Evolutionary conservation across 1,140 invertebrate genomes (phyloP), one percentile per base, ranked within the genome.

Genomic region (Ctenoplectra terminalis): DNA sequence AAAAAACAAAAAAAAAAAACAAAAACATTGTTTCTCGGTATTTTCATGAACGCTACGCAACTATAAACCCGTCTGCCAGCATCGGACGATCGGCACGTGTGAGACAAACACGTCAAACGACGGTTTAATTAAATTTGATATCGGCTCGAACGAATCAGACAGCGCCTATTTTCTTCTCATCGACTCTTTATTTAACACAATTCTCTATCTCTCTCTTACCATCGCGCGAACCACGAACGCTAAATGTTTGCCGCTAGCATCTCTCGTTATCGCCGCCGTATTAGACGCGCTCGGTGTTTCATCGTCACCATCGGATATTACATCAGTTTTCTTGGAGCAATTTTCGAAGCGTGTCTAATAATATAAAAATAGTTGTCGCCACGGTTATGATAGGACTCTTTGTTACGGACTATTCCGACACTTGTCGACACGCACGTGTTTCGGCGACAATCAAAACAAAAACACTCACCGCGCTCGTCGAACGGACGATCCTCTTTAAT

Each of bases 361-460:
- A 31, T 40, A 23, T 23, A n/a, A 26, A 37, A 72, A 43, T 26
- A 20, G 11, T 4, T 23, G 29, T 20, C 20, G 1, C n/a, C 13
- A 13, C 11, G 7, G 54, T 20, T 61, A 37, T 6, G 4, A 6
- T 17, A 43, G 2, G 23, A 43, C 6, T 11, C 20, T 43, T 67
- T 23, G 37, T 43, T 13, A 9, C 11, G 13, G 17, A 6, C 34
- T 17, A 34, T 17, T 40, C 7, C 8, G 34, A 60, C 76, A 46
- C 76, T 71, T 23, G 11, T 48, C 48, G 8, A 2, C 6, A 29
- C 40, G 26, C 79, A 73, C 77, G 77, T 73, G 56, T 52, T 37
- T 73, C 34, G n/a, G 15, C 66, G 31, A 23, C 61, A 3, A 50
- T 29, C 69, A 66, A 81, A 66, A 81, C 79, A 81, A 58, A 75